Evolutionary conservation across 2,888 invertebrate genomes (phyloP).

Genomic region (Latrodectus hesperus): DNA sequence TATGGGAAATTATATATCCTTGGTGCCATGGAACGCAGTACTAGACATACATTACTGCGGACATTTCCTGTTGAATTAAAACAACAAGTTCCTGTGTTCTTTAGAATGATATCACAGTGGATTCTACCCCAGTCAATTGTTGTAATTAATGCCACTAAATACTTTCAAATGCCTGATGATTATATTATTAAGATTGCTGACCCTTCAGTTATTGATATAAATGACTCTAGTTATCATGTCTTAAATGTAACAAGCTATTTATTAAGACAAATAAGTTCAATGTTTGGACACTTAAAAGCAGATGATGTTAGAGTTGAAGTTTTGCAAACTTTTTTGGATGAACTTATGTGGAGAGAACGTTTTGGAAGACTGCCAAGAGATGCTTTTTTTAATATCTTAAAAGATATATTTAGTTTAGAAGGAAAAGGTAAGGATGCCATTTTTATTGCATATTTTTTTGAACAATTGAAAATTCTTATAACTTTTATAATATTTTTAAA

Average conservation of each 20-base stretch:
- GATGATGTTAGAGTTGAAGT: conserved; percentile 83
- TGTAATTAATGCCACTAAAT: conserved; percentile 30
- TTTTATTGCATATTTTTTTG: too few species aligned
- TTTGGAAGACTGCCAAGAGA: conserved; percentile 83
- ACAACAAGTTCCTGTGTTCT: background rate
- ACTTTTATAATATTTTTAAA: too few species aligned
- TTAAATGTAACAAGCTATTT: conserved; percentile 44
- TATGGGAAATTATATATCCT: conserved; percentile 91
- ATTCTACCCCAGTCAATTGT: conserved; percentile 27
- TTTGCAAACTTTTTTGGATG: conserved; percentile 92
- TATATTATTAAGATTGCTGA: conserved; percentile 18
- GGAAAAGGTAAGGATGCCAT: conserved; percentile 22
- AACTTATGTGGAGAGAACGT: conserved; percentile 90
- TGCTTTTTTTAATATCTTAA: conserved; percentile 64
- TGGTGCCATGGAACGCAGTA: conserved; percentile 85
- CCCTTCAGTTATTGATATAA: conserved; percentile 5
- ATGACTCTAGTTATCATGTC: conserved; percentile 27
- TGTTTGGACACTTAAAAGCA: conserved; percentile 58
- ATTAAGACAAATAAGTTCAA: conserved; percentile 50
- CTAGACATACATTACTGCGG: conserved; percentile 84
- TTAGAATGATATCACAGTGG: conserved; percentile 38
- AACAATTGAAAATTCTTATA: too few species aligned
- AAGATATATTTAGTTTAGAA: conserved; percentile 51
- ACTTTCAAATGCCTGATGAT: background rate
- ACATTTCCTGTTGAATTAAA: conserved; percentile 76